These are phyloP conservation scores for Drosophila nikananu DNA, from an alignment of 1,140 invertebrate genomes.

Conservation along the genomic window DNA sequence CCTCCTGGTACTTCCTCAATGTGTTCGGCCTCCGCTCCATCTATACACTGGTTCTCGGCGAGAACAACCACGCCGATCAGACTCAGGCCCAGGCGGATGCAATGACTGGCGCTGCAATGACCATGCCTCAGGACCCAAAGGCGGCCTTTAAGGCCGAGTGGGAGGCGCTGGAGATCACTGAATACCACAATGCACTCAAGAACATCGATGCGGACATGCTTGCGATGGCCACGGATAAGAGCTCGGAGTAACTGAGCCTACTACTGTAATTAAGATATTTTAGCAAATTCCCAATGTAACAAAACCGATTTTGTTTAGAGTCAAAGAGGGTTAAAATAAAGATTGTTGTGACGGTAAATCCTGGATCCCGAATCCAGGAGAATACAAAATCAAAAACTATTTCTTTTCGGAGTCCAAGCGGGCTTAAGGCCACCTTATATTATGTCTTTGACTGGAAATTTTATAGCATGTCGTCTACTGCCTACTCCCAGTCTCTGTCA, in stretches of 20 bases:
- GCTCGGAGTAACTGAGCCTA: conserved; percentile 8
- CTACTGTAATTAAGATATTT: conserved; percentile 29
- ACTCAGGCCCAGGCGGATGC: conserved; percentile 99
- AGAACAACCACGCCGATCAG: conserved; percentile 99
- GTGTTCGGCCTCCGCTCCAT: conserved; percentile 99
- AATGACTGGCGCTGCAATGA: conserved; percentile 98
- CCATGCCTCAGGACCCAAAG: conserved; percentile 98
- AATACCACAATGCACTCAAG: conserved; percentile 95
- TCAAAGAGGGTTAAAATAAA: conserved; percentile 44
- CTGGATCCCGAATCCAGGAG: background rate
- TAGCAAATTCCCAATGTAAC: conserved; percentile 52
- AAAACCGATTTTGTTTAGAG: conserved; percentile 44
- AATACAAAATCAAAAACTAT: background rate
- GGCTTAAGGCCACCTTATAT: background rate
- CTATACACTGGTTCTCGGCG: conserved; percentile 98
- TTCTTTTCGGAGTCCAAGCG: background rate
- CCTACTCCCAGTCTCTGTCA: conserved; percentile 21
- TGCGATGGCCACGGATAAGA: conserved; percentile 37
- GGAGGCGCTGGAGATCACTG: conserved; percentile 98
- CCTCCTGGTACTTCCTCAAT: conserved; percentile 99
- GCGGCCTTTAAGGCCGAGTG: conserved; percentile 99
- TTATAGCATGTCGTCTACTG: conserved; percentile 1
- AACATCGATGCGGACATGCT: conserved; percentile 89
- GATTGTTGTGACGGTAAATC: conserved; percentile 26
- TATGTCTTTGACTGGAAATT: conserved; percentile 44